Base-by-base conservation (phyloP, 1,140 invertebrate species). In the Eufriesea mexicana region DNA sequence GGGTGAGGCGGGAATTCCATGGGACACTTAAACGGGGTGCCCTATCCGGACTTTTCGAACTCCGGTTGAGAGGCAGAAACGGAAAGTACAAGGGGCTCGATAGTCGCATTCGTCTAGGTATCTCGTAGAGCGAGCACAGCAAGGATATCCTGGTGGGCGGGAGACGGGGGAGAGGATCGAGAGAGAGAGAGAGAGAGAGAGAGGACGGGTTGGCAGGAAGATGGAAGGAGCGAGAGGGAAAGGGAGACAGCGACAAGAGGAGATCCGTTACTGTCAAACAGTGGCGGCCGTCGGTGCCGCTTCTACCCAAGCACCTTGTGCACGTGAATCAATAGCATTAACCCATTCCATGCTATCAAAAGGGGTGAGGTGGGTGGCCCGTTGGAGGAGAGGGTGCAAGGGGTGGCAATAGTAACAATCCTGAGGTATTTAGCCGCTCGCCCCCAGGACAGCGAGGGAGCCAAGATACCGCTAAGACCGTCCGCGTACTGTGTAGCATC, bases 311-410 rank as follows among this genome's bases (percentile, higher is more conserved):
- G 89, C 89, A 91, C 86, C 92, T 91, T 88, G 92, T 91, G 92
- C 92, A 93, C 92, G 94, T 94, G 94, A 94, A 94, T 94, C 94
- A 94, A 94, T 94, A 94, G 94, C 93, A 94, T 94, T 94, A 94
- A 94, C 93, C 93, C 94, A 94, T 94, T 94, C 93, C 91, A 92
- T 85, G 89, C 91, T 93, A 94, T 94, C 92, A 92, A 93, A 93
- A 91, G 90, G 85, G 88, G 90, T 90, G 89, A 85, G 84, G 83
- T 83, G 83, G 88, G 83, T 81, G 83, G 80, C 70, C 87, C 68
- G 83, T 78, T 85, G 83, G 76, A 79, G 78, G 79, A 83, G 86
- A 79, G 90, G 91, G 90, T 89, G 89, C 86, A 86, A 91, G 84
- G 92, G 92, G 91, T 91, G 89, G 93, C 92, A 94, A 93, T 93